Percentiles rank a stretch among this genome's conserved stretches.
These are phyloP conservation scores for Steatocranus sp. DNA, from an alignment of 2,797 vertebrate genomes.

Conservation along the genomic window DNA sequence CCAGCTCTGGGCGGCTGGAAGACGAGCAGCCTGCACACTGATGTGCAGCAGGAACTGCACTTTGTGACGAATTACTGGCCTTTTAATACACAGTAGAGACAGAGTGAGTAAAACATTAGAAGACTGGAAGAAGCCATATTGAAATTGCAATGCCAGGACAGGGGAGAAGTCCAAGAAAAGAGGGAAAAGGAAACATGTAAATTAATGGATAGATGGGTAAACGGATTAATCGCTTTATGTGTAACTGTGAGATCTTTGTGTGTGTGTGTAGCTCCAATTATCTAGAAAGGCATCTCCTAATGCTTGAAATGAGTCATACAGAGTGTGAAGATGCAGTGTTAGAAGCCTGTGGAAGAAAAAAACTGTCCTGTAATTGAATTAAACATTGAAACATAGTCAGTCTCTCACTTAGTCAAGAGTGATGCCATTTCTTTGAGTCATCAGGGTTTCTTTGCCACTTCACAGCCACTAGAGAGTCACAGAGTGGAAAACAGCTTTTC, in stretches of 20 bases:
- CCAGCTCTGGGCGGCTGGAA: conserved; percentile 52
- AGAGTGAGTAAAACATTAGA: conserved; percentile 3
- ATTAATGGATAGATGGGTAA: neutral
- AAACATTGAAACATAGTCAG: conserved; percentile 39
- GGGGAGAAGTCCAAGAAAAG: neutral
- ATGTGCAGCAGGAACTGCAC: conserved; percentile 46
- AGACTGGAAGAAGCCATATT: neutral
- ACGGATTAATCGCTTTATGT: neutral
- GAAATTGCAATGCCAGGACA: neutral
- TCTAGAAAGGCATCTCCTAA: conserved; percentile 25
- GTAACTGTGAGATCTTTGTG: neutral
- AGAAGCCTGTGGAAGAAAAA: conserved; percentile 20
- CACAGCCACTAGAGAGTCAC: conserved; percentile 16
- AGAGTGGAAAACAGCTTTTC: conserved; percentile 24
- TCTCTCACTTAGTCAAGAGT: conserved; percentile 40
- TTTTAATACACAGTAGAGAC: conserved; percentile 54
- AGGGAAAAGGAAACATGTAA: neutral
- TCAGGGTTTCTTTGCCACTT: conserved; percentile 27
- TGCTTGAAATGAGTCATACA: conserved; percentile 42
- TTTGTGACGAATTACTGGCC: conserved; percentile 69
- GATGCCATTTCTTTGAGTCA: conserved; percentile 36
- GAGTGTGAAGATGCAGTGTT: conserved; percentile 28
- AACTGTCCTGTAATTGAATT: conserved; percentile 43
- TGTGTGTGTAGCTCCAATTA: neutral
- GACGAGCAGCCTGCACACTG: conserved; percentile 43